phyloP scores from a whole-genome alignment of 2,113 vertebrate species.

The Herpailurus yagouaroundi region DNA sequence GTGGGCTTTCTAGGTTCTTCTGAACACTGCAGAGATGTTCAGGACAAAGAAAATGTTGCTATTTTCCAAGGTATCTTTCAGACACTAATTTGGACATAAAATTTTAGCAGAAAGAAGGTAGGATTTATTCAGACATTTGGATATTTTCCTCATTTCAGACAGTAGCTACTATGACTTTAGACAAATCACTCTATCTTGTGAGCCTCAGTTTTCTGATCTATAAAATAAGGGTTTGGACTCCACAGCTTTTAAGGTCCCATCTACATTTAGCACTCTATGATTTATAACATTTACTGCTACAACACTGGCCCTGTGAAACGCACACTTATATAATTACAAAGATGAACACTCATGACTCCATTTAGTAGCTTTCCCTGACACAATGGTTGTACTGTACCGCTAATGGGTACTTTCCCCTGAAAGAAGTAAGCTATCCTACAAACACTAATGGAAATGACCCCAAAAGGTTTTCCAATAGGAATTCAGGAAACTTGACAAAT shows the following conservation, averaged over 20 bases:
- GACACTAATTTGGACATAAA: neutral
- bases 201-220: slow-evolving; percentile 29
- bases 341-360: slow-evolving; percentile 19
- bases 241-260: slow-evolving; percentile 28
- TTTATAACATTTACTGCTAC: slow-evolving; percentile 43
- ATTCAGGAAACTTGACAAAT: slow-evolving; percentile 29
- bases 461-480: slow-evolving; percentile 17
- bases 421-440: slow-evolving; percentile 18
- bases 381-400: neutral
- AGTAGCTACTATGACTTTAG: neutral
- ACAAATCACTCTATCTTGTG: neutral
- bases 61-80: slow-evolving; percentile 7
- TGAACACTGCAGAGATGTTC: neutral
- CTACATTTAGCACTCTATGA: slow-evolving; percentile 15
- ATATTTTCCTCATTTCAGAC: slow-evolving; percentile 6
- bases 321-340: slow-evolving; percentile 35
- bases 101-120: slow-evolving; percentile 17
- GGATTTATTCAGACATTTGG: neutral
- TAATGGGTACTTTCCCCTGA: slow-evolving; percentile 42
- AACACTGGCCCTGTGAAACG: slow-evolving; percentile 17
- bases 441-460: slow-evolving; percentile 37
- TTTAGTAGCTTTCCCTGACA: slow-evolving; percentile 55
- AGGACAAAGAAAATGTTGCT: neutral
- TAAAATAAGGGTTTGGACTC: slow-evolving; percentile 17
- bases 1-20: neutral